Evolutionary conservation across 2,888 invertebrate species (phyloP).

Genomic region (Caenorhabditis japonica): DNA sequence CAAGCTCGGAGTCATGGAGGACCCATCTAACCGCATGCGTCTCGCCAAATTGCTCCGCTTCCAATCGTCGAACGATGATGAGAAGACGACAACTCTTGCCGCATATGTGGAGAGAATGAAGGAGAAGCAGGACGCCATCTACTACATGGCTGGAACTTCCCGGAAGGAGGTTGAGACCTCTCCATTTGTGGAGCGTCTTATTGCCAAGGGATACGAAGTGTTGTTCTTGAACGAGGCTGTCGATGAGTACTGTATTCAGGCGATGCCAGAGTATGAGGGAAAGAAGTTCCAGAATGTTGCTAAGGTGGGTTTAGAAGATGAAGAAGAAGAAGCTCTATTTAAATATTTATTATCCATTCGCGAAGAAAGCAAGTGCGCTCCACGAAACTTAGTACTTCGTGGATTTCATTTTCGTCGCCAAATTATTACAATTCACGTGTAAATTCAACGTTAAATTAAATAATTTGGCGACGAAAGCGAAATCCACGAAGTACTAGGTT

Average conservation of each 20-base stretch:
- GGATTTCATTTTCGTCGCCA: too few species aligned
- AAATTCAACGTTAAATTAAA: too few species aligned
- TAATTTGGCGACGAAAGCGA: too few species aligned
- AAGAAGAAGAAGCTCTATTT: too few species aligned
- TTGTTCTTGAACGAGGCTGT: constrained; percentile 94
- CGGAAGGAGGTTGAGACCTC: constrained; percentile 85
- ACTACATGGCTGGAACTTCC: constrained; percentile 92
- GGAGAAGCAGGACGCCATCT: constrained; percentile 92
- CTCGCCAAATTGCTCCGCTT: constrained; percentile 86
- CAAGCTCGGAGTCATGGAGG: constrained; percentile 96
- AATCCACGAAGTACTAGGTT: too few species aligned
- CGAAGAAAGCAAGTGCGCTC: too few species aligned
- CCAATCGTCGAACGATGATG: constrained; percentile 81
- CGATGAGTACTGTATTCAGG: constrained; percentile 96
- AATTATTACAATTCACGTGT: too few species aligned
- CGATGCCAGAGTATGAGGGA: constrained; percentile 96
- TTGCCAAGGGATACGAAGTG: constrained; percentile 90
- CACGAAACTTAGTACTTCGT: too few species aligned
- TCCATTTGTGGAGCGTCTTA: constrained; percentile 94
- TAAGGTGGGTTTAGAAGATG: constrained; percentile 82
- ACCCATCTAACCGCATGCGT: constrained; percentile 93
- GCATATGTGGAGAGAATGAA: constrained; percentile 96
- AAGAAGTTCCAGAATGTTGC: constrained; percentile 99
- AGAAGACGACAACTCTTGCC: constrained; percentile 84
- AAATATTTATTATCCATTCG: too few species aligned